phyloP scores from a whole-genome alignment of 2,113 vertebrate species.

The Callaeas wilsoni region DNA sequence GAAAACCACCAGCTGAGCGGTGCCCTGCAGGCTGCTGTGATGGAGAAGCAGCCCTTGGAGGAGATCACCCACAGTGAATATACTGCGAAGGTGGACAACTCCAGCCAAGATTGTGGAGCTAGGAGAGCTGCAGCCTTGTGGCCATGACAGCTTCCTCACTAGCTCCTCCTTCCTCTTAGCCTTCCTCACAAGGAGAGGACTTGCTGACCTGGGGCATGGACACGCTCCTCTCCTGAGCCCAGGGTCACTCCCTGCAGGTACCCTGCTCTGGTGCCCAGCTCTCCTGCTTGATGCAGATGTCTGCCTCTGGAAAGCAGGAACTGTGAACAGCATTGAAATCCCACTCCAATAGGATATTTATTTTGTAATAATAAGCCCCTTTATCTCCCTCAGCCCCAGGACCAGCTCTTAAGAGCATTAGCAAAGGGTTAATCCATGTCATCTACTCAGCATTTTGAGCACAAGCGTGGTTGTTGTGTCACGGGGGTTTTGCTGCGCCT shows the following conservation, averaged over 20 bases:
- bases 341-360: background rate
- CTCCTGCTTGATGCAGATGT: rapidly evolving
- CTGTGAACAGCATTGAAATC: background rate
- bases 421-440: slow-evolving; percentile 15
- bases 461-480: background rate
- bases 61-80: background rate
- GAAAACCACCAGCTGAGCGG: background rate
- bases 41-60: background rate
- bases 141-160: background rate
- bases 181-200: background rate
- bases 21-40: background rate
- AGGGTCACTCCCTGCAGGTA: background rate
- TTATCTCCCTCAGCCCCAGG: background rate
- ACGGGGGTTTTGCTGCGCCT: background rate
- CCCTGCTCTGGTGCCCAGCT: background rate
- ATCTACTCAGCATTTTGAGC: slow-evolving; percentile 38
- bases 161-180: background rate
- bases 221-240: background rate
- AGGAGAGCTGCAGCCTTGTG: background rate
- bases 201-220: rapidly evolving
- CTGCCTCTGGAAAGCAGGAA: background rate
- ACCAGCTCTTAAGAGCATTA: slow-evolving; percentile 50
- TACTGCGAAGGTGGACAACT: rapidly evolving
- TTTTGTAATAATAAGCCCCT: slow-evolving; percentile 30
- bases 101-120: background rate